Evolutionary conservation across 2,113 vertebrate genomes (phyloP).

Genomic region (Psettodes erumei): DNA sequence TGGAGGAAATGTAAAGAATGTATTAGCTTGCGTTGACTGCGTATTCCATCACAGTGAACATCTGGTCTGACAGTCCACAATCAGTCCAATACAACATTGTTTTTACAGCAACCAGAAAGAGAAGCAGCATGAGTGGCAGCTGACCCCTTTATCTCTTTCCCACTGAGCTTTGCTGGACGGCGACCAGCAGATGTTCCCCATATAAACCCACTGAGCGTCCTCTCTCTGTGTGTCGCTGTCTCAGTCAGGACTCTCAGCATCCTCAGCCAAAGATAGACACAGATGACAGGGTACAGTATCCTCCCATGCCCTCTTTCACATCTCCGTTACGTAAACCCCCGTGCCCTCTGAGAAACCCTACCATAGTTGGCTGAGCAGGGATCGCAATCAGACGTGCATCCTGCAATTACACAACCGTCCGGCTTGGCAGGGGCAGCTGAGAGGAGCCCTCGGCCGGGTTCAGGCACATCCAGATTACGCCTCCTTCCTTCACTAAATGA

Average conservation of each 20-base stretch:
- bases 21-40: background rate
- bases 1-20: background rate
- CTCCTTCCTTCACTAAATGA: slow-evolving; percentile 55
- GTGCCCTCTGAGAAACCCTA: slow-evolving; percentile 38
- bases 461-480: slow-evolving; percentile 27
- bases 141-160: slow-evolving; percentile 4
- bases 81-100: background rate
- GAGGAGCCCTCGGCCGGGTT: slow-evolving; percentile 30
- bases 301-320: slow-evolving; percentile 53
- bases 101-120: slow-evolving; percentile 1
- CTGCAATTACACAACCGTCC: slow-evolving; percentile 52
- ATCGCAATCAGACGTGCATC: slow-evolving; percentile 35
- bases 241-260: slow-evolving; percentile 35
- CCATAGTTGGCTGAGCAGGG: slow-evolving; percentile 46
- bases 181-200: slow-evolving; percentile 39
- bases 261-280: slow-evolving; percentile 59
- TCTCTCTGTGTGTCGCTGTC: background rate
- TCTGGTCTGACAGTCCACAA: background rate
- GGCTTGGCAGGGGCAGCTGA: slow-evolving; percentile 35
- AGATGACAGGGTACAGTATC: slow-evolving; percentile 31
- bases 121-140: background rate
- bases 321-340: slow-evolving; percentile 49
- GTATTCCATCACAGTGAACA: background rate
- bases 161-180: slow-evolving; percentile 20
- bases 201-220: slow-evolving; percentile 10